Conservation (phyloP, 2,888 invertebrate genomes). For the Drosophila cyrtoloma region DNA sequence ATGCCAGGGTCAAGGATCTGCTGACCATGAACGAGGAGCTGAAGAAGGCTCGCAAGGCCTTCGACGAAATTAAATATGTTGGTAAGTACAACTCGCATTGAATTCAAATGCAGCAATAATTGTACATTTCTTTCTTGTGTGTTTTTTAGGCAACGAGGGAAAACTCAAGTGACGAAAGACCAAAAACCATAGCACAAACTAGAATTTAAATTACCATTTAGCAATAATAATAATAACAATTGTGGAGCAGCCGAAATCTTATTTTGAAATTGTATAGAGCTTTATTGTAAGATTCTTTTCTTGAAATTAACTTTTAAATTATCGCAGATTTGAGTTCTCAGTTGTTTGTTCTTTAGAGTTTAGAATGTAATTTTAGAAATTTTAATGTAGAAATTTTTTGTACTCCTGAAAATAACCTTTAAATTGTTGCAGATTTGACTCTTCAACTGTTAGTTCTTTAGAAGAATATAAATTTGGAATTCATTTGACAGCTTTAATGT, state of each 20-base stretch:
- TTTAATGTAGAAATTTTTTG: not conserved
- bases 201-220: constrained; percentile 17
- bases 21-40: constrained; percentile 99
- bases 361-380: not conserved
- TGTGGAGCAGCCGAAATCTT: not conserved
- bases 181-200: constrained; percentile 33
- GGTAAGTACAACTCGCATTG: constrained; percentile 86
- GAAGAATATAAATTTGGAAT: not conserved
- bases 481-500: not conserved
- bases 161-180: constrained; percentile 83
- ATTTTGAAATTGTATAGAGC: not conserved
- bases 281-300: not conserved
- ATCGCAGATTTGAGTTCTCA: not conserved
- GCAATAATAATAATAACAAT: constrained; percentile 20
- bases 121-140: not conserved
- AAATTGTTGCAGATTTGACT: not conserved
- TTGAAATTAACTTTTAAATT: not conserved
- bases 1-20: constrained; percentile 98
- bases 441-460: not conserved
- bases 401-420: not conserved
- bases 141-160: constrained; percentile 81
- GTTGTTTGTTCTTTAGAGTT: not conserved
- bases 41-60: constrained; percentile 99
- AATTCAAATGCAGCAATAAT: not conserved
- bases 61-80: constrained; percentile 99